phyloP scores from a whole-genome alignment of 2,888 invertebrate genomes.

The Andrena dorsata region DNA sequence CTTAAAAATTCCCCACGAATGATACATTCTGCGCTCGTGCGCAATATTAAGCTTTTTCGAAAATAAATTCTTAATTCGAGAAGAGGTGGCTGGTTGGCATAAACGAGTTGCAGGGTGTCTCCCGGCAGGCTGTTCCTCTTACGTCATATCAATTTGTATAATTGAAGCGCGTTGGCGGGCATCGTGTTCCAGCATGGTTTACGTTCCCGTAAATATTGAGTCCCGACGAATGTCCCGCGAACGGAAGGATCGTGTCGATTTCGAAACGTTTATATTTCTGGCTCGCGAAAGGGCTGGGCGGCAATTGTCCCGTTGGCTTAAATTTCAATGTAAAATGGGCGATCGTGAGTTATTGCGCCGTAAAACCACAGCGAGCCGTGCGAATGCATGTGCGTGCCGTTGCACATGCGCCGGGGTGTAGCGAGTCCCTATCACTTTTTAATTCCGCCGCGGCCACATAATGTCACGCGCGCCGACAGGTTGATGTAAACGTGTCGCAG shows the following conservation, averaged over 20 bases:
- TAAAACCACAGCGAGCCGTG: slow-evolving; percentile 26
- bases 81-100: no score
- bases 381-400: not conserved
- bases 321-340: slow-evolving; percentile 41
- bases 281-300: not conserved
- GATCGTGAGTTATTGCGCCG: slow-evolving; percentile 47
- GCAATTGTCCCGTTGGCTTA: slow-evolving; percentile 14
- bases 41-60: not conserved
- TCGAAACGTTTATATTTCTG: slow-evolving; percentile 26
- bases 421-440: slow-evolving; percentile 40
- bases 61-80: no score
- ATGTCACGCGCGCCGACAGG: slow-evolving; percentile 30
- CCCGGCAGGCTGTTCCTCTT: not conserved
- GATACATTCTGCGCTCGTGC: not conserved
- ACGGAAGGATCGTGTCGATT: slow-evolving; percentile 15
- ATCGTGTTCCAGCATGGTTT: not conserved
- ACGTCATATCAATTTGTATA: not conserved
- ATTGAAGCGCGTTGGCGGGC: not conserved
- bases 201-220: slow-evolving; percentile 18
- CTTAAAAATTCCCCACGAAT: not conserved
- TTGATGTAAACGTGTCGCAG: slow-evolving; percentile 26
- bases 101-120: no score
- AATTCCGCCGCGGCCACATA: slow-evolving; percentile 33
- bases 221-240: not conserved
- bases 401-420: not conserved